phyloP scores from a whole-genome alignment of 2,888 invertebrate species.

The Autographa gamma region DNA sequence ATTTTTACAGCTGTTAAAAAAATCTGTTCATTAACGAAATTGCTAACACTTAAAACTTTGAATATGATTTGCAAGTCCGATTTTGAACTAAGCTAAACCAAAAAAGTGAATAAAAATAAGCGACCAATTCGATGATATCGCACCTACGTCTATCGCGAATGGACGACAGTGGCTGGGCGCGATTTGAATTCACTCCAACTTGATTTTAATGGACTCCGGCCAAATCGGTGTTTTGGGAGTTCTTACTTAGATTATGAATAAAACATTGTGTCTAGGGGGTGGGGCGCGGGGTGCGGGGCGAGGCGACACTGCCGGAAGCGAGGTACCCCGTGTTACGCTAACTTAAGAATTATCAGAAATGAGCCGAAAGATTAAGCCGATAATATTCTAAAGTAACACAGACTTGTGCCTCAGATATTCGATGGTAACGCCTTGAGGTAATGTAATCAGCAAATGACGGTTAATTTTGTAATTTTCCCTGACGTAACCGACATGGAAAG shows the following conservation, averaged over 20 bases:
- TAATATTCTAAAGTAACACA: constrained; percentile 46
- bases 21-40: constrained; percentile 7
- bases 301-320: constrained; percentile 39
- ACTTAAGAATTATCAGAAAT: constrained; percentile 65
- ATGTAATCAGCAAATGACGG: constrained; percentile 53
- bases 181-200: constrained; percentile 76
- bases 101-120: constrained; percentile 26
- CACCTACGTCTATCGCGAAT: constrained; percentile 37
- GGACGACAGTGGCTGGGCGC: constrained; percentile 58
- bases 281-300: constrained; percentile 19
- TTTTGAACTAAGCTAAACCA: constrained; percentile 39
- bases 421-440: constrained; percentile 45
- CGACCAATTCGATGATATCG: constrained; percentile 36
- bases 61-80: constrained; percentile 57
- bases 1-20: constrained; percentile 20
- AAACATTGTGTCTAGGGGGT: constrained; percentile 72
- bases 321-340: constrained; percentile 35
- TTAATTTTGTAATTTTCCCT: constrained; percentile 42
- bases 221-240: constrained; percentile 81
- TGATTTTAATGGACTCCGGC: constrained; percentile 77
- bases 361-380: constrained; percentile 62
- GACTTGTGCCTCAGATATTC: constrained; percentile 33
- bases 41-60: constrained; percentile 9
- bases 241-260: constrained; percentile 80
- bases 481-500: constrained; percentile 35